phyloP scores from a whole-genome alignment of 2,113 vertebrate species.

The Grallaria varia region DNA sequence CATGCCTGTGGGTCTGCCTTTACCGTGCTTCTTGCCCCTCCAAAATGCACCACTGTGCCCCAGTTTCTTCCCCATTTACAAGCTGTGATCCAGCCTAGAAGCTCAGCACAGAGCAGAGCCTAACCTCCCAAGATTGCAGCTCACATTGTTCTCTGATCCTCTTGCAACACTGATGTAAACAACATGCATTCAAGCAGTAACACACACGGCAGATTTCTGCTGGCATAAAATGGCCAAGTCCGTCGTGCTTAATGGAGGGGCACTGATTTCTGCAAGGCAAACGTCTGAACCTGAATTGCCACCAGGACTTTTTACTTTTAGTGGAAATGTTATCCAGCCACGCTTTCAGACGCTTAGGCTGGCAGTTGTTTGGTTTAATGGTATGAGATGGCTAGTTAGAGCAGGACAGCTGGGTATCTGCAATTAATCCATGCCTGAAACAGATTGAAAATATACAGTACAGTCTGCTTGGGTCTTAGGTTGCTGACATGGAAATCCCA shows the following conservation, averaged over 20 bases:
- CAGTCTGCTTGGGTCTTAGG: not conserved
- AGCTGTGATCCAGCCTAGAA: not conserved
- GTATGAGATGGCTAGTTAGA: not conserved
- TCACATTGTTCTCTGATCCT: not conserved
- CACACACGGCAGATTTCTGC: not conserved
- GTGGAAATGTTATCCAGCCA: not conserved
- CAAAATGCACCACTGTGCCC: not conserved
- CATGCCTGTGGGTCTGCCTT: not conserved
- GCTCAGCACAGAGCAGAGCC: not conserved
- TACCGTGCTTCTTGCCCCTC: not conserved
- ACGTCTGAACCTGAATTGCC: not conserved
- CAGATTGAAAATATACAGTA: not conserved
- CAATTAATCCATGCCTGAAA: not conserved
- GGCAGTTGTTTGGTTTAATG: not conserved
- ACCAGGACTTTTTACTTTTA: not conserved
- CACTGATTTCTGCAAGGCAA: not conserved
- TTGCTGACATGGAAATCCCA: not conserved
- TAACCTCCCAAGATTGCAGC: not conserved
- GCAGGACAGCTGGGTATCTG: not conserved
- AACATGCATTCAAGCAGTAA: not conserved
- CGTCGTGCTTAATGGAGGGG: fast-evolving
- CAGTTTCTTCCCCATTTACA: not conserved
- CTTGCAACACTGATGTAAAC: not conserved
- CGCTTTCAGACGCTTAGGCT: not conserved
- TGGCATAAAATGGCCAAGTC: not conserved